phyloP scores from a whole-genome alignment of 2,797 vertebrate species.

The Remorina albescens region DNA sequence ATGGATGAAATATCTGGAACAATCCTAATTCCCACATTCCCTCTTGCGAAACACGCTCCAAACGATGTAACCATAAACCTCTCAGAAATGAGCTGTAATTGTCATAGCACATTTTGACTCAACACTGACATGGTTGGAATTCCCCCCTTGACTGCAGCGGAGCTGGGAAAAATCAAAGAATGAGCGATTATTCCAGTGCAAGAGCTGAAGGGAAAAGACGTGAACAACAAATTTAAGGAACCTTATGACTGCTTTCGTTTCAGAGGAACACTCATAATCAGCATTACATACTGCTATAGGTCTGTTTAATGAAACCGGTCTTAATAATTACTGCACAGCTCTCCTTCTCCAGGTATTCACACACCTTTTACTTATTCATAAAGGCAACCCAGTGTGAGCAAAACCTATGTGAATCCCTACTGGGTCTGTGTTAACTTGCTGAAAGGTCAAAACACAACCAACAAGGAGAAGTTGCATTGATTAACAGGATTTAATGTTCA shows the following conservation, averaged over 20 bases:
- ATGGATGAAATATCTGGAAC: constrained; percentile 65
- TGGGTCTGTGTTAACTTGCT: constrained; percentile 55
- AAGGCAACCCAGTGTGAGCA: constrained; percentile 66
- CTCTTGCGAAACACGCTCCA: constrained; percentile 58
- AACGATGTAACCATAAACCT: constrained; percentile 58
- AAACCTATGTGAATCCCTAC: constrained; percentile 51
- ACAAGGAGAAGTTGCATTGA: constrained; percentile 73
- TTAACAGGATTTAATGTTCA: constrained; percentile 74
- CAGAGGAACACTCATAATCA: constrained; percentile 25
- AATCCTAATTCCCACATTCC: constrained; percentile 60
- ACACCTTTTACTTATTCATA: constrained; percentile 80
- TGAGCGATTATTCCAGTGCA: constrained; percentile 19
- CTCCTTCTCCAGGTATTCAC: constrained; percentile 43
- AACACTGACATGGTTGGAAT: constrained; percentile 59
- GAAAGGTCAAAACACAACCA: constrained; percentile 78
- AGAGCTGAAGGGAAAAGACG: constrained; percentile 23
- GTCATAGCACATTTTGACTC: constrained; percentile 53
- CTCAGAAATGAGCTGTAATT: constrained; percentile 53
- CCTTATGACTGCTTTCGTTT: constrained; percentile 26
- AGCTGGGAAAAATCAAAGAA: constrained; percentile 31
- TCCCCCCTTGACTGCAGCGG: constrained; percentile 47
- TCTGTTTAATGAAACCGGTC: constrained; percentile 50
- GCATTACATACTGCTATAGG: constrained; percentile 28
- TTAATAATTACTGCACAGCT: constrained; percentile 59
- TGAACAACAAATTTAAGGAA: constrained; percentile 17